Evolutionary conservation across 2,797 vertebrate genomes (phyloP), one percentile per base, ranked within the genome.

Genomic region (Cetoscarus ocellatus): DNA sequence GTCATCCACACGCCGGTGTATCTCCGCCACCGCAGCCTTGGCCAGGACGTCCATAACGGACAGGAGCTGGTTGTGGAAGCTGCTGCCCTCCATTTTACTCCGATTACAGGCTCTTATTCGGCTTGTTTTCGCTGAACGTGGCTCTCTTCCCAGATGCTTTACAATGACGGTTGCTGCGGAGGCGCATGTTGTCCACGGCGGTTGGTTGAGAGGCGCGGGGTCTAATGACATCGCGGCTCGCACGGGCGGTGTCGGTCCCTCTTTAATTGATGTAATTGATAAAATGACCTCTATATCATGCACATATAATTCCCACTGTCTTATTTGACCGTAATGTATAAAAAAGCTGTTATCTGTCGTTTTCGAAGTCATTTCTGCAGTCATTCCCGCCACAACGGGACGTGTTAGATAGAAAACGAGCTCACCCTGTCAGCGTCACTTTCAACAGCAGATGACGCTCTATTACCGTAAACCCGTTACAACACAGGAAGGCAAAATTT

Each of bases 41-140:
- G 93, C 90, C 58, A 94, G 59, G 10, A 92, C 70, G 75, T 94
- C 93, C 92, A 93, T 88, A 62, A 94, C 87, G 77, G 94, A 91
- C 77, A 91, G 63, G 48, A 94, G 60, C 90, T 94, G 92, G 66
- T 75, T 79, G 59, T 92, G 93, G 67, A 94, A 93, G 82, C 83
- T 70, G 83, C 78, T 54, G 80, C 54, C 76, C 63, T 92, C 85
- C 91, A 93, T 93, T 63, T 66, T 63, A 15, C 35, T 6, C 6
- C 5, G 40, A 10, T 45, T 11, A 12, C 0, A 0, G 34, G 27
- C 9, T 42, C 27, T 19, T 12, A 0, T 10, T 38, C 0, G 2
- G 4, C 27, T 27, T 27, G 27, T 27, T 27, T 27, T 4, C 27
- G 2, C 27, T 27, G 27, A 2, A 27, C 27, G 27, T 27, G 27